Percentiles rank a stretch among this genome's conserved stretches.
phyloP scores from a whole-genome alignment of 2,888 invertebrate species.

The Molorchus minor region DNA sequence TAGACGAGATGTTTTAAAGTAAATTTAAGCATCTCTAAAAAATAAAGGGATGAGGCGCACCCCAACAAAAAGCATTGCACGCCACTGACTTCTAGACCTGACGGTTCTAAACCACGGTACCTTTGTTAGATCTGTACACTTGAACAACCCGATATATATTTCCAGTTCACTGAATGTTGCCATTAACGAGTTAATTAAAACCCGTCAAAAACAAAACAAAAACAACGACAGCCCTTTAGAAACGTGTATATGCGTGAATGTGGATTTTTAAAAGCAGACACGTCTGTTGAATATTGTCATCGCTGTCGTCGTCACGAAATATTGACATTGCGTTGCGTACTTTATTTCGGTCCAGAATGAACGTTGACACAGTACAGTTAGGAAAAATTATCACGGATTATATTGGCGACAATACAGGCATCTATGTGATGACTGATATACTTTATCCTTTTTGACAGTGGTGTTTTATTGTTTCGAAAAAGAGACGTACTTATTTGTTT shows the following conservation, averaged over 20 bases:
- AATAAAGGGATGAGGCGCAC: no score
- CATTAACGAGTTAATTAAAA: slow-evolving; percentile 16
- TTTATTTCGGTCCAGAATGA: slow-evolving; percentile 6
- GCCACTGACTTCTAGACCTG: no score
- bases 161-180: not conserved
- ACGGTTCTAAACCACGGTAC: no score
- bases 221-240: slow-evolving; percentile 3
- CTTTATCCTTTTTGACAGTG: slow-evolving; percentile 11
- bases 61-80: no score
- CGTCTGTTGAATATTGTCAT: not conserved
- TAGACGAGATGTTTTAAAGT: no score
- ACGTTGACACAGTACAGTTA: slow-evolving; percentile 11
- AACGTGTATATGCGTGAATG: not conserved
- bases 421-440: slow-evolving; percentile 11
- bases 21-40: no score
- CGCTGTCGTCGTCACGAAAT: not conserved
- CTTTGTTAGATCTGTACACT: no score
- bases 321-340: not conserved
- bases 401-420: slow-evolving; percentile 4
- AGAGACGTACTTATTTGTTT: no score
- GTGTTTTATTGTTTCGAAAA: slow-evolving; percentile 7
- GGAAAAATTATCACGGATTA: slow-evolving; percentile 9
- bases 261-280: not conserved
- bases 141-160: no score
- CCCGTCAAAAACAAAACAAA: slow-evolving; percentile 14